Evolutionary conservation across 2,797 vertebrate species (phyloP).

Genomic region (Benthosema pterotum): DNA sequence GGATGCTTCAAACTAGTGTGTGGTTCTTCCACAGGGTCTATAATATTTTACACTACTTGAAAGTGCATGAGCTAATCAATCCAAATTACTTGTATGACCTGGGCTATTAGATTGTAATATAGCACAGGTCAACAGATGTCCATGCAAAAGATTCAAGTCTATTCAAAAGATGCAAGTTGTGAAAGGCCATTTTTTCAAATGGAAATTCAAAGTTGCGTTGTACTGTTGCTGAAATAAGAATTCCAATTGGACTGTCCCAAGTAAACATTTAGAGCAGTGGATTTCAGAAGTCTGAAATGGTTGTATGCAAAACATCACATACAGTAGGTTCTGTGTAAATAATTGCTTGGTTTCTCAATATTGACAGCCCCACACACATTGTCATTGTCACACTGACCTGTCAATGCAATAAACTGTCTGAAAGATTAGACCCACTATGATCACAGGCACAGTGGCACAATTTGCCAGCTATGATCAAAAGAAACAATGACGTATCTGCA

Average conservation of each 20-base stretch:
- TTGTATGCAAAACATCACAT: neutral
- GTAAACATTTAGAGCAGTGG: neutral
- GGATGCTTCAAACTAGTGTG: too few relatives aligned
- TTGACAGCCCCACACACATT: slow-evolving; percentile 26
- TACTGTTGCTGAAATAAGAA: too few relatives aligned
- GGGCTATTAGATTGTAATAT: too few relatives aligned
- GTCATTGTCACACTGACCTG: slow-evolving; percentile 50
- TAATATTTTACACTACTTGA: neutral
- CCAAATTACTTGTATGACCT: too few relatives aligned
- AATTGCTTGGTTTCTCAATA: slow-evolving; percentile 48
- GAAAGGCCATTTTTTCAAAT: too few relatives aligned
- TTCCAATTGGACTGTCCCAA: too few relatives aligned
- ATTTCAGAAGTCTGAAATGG: neutral
- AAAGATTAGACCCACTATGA: slow-evolving; percentile 52
- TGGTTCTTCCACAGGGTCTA: neutral
- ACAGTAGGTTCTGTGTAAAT: neutral
- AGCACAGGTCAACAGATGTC: too few relatives aligned
- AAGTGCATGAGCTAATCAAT: too few relatives aligned
- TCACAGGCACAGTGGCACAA: slow-evolving; percentile 51
- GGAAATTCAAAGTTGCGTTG: too few relatives aligned
- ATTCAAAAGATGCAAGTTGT: too few relatives aligned
- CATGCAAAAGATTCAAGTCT: too few relatives aligned
- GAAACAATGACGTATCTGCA: slow-evolving; percentile 45
- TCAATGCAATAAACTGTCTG: slow-evolving; percentile 40
- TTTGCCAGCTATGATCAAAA: slow-evolving; percentile 42